Evolutionary conservation across 2,888 invertebrate species (phyloP).

Genomic region (Macaria liturata): DNA sequence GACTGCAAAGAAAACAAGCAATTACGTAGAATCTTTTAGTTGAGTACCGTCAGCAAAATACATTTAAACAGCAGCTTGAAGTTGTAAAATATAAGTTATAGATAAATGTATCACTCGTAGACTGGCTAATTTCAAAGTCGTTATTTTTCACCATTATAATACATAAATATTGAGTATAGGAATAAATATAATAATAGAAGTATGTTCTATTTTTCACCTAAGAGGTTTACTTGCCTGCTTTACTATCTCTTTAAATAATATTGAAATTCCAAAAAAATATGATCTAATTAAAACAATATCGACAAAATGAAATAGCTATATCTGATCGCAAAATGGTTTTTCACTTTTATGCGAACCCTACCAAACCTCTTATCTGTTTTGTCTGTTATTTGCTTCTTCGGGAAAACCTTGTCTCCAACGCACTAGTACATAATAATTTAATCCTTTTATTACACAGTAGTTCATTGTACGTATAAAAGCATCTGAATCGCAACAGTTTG

Average conservation of each 20-base stretch:
- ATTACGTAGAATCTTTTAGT: slow-evolving; percentile 9
- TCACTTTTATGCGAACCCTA: slow-evolving; percentile 41
- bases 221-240: too few relatives aligned
- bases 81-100: too few relatives aligned
- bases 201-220: too few relatives aligned
- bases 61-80: background rate
- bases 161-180: too few relatives aligned
- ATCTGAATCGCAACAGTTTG: slow-evolving; percentile 32
- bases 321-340: background rate
- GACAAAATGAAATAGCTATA: too few relatives aligned
- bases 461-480: slow-evolving; percentile 56
- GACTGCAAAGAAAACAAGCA: slow-evolving; percentile 9
- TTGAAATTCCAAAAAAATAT: too few relatives aligned
- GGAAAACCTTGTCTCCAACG: slow-evolving; percentile 62
- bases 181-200: too few relatives aligned
- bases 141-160: too few relatives aligned
- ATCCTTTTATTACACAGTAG: slow-evolving; percentile 56
- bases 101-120: too few relatives aligned
- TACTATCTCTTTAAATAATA: too few relatives aligned
- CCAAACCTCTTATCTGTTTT: slow-evolving; percentile 54
- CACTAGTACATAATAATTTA: slow-evolving; percentile 43
- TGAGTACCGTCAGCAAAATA: slow-evolving; percentile 15
- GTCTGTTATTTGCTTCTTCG: slow-evolving; percentile 49
- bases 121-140: too few relatives aligned
- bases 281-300: too few relatives aligned